Conservation (phyloP, 2,888 invertebrate genomes). For the Nysson spinosus region DNA sequence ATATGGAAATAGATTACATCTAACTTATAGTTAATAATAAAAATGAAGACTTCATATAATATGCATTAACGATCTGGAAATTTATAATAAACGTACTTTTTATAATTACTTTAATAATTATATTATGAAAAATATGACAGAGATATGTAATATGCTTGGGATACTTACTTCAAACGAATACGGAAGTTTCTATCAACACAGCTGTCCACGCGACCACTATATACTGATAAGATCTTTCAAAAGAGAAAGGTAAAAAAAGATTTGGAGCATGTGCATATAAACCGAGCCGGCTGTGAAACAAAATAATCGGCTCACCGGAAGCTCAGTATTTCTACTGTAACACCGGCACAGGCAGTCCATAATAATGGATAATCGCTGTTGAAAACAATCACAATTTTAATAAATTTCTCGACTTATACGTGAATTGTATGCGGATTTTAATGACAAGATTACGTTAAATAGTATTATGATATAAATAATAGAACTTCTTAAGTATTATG, state of each 20-base stretch:
- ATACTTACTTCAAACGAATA: slow-evolving; percentile 11
- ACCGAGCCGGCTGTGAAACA: slow-evolving; percentile 1
- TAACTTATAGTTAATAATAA: background rate
- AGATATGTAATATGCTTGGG: background rate
- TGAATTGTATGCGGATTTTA: background rate
- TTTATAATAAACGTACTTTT: background rate
- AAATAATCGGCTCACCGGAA: background rate
- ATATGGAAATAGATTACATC: slow-evolving; percentile 40
- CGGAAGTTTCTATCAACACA: slow-evolving; percentile 16
- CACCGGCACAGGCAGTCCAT: slow-evolving; percentile 6
- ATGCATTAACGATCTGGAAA: background rate
- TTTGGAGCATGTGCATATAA: slow-evolving; percentile 20
- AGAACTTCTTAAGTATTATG: too few relatives aligned
- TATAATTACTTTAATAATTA: background rate
- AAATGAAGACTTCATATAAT: slow-evolving; percentile 3
- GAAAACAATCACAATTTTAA: background rate
- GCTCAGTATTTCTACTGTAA: slow-evolving; percentile 1
- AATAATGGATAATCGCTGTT: background rate
- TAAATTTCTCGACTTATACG: background rate
- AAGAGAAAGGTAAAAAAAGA: slow-evolving; percentile 39
- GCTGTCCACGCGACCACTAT: slow-evolving; percentile 13
- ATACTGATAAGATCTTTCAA: slow-evolving; percentile 8
- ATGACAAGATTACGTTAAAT: background rate
- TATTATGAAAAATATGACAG: background rate
- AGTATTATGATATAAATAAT: too few relatives aligned